Percentiles rank a stretch among this genome's conserved stretches.
Conservation (phyloP, 2,113 vertebrate species). For the Solea solea region DNA sequence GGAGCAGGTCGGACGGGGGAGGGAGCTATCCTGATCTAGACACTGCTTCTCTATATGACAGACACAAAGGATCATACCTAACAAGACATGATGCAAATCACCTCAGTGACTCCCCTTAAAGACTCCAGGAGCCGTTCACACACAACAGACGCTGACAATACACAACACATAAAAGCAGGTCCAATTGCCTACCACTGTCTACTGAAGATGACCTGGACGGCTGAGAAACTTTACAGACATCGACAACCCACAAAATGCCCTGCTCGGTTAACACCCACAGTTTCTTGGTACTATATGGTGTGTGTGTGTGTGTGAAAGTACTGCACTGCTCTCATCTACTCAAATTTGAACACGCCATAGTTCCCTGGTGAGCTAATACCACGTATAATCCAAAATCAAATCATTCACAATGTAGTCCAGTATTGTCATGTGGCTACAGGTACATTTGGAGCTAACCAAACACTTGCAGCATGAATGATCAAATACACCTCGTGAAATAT, state of each 20-base stretch:
- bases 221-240: too few relatives aligned
- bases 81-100: conserved; percentile 30
- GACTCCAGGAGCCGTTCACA: not conserved
- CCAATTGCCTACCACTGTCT: too few relatives aligned
- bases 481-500: not conserved
- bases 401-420: not conserved
- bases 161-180: not conserved
- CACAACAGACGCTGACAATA: not conserved
- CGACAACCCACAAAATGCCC: too few relatives aligned
- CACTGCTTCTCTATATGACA: conserved; percentile 44
- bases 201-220: too few relatives aligned
- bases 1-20: conserved; percentile 60
- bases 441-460: not conserved
- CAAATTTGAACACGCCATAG: not conserved
- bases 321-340: not conserved
- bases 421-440: not conserved
- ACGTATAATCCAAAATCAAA: not conserved
- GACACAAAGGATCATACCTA: conserved; percentile 49
- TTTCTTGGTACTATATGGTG: not conserved
- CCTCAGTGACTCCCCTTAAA: conserved; percentile 7
- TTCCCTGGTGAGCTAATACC: not conserved
- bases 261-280: not conserved
- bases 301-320: not conserved
- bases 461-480: not conserved
- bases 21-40: conserved; percentile 45